Percentiles rank a stretch among this genome's conserved stretches.
These are phyloP conservation scores for Agelaius phoeniceus DNA, from an alignment of 2,113 vertebrate genomes.

Conservation along the genomic window DNA sequence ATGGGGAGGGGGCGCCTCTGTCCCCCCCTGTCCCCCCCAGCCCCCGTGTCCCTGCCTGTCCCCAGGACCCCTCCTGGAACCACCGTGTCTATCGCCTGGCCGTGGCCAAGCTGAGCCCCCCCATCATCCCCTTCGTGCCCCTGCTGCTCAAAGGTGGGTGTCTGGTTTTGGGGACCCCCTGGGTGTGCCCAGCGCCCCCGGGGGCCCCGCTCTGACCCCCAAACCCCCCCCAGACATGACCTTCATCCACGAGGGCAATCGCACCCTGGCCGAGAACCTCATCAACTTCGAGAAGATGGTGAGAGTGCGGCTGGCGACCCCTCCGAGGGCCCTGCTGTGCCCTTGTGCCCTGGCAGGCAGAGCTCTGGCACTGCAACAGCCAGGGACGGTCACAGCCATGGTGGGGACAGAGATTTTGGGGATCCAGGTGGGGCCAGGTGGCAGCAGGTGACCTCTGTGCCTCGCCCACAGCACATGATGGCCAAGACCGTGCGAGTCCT, in stretches of 20 bases:
- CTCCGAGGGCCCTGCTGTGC: not conserved
- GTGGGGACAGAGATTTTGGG: not conserved
- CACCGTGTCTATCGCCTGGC: constrained; percentile 91
- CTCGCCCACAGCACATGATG: constrained; percentile 84
- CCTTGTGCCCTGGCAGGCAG: rapidly evolving
- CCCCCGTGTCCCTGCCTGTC: not conserved
- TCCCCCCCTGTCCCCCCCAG: not conserved
- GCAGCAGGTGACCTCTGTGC: not conserved
- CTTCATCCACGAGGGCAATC: constrained; percentile 94
- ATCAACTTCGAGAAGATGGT: constrained; percentile 99
- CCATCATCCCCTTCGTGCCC: constrained; percentile 93
- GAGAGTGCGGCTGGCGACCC: not conserved
- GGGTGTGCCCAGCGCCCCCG: not conserved
- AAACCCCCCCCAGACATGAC: constrained; percentile 84
- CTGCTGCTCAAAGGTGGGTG: constrained; percentile 92
- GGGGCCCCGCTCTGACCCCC: not conserved
- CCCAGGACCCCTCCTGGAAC: constrained; percentile 92
- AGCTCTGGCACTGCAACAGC: not conserved
- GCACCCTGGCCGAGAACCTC: constrained; percentile 85
- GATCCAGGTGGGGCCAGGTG: not conserved
- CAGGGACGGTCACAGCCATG: rapidly evolving
- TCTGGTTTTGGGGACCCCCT: not conserved
- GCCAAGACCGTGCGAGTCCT: constrained; percentile 87
- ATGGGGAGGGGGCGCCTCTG: not conserved
- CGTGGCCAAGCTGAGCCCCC: constrained; percentile 88